Percentiles rank a stretch among this genome's conserved stretches.
Evolutionary conservation across 2,113 vertebrate species (phyloP).

Genomic region (Colaptes auratus): DNA sequence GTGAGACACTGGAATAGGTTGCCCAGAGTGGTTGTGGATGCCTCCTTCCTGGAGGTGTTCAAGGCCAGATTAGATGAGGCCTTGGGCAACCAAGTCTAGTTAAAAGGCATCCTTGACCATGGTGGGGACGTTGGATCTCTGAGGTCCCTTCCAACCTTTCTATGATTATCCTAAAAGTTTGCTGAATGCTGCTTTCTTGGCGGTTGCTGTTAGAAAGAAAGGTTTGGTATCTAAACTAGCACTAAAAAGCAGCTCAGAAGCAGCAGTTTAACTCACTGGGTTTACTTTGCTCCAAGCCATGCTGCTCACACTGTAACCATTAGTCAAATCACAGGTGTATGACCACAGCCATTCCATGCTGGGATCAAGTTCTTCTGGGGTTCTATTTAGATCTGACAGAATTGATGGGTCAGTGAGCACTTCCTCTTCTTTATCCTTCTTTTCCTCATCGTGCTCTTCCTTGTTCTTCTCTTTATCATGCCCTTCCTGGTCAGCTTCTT

Average conservation of each 20-base stretch:
- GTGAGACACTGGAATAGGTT: too few species aligned
- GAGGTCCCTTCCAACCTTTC: background rate
- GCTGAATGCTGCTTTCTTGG: background rate
- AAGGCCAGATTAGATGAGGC: too few species aligned
- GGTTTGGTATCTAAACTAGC: background rate
- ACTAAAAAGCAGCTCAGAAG: background rate
- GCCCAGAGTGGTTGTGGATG: too few species aligned
- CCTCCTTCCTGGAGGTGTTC: too few species aligned
- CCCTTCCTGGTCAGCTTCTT: constrained; percentile 1
- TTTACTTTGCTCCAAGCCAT: constrained; percentile 89
- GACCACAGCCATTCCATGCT: constrained; percentile 84
- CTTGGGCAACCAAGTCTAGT: too few species aligned
- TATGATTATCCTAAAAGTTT: background rate
- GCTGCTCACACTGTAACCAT: constrained; percentile 80
- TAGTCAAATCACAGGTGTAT: constrained; percentile 83
- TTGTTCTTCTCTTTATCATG: background rate
- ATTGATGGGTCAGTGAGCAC: background rate
- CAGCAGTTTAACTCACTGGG: constrained; percentile 69
- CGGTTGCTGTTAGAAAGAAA: background rate
- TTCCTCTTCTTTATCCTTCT: background rate
- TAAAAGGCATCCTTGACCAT: too few species aligned
- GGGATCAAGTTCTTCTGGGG: constrained; percentile 26
- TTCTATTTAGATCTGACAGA: background rate
- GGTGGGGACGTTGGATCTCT: too few species aligned
- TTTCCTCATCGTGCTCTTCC: background rate